Conservation (phyloP, 2,888 invertebrate genomes). For the Nymphalis polychloros region DNA sequence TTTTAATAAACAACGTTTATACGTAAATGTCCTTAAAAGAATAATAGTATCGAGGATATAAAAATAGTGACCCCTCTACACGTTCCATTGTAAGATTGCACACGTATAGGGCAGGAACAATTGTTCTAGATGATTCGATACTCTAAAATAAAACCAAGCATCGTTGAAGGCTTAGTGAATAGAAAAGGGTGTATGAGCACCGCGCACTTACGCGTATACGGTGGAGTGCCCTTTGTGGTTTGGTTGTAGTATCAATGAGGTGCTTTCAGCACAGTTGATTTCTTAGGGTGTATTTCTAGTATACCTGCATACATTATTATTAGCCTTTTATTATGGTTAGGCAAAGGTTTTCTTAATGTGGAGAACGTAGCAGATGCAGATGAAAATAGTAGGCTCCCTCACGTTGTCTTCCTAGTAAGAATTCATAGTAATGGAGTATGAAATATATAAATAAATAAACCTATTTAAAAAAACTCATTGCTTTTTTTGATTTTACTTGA, state of each 20-base stretch:
- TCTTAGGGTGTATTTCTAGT: neutral
- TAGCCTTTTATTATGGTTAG: neutral
- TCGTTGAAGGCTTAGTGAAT: conserved; percentile 4
- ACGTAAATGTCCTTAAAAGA: neutral
- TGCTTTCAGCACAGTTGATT: neutral
- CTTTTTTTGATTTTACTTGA: too few relatives aligned
- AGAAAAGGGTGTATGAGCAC: conserved; percentile 1
- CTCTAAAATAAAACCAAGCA: conserved; percentile 11
- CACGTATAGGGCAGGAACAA: conserved; percentile 15
- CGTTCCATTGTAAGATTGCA: conserved; percentile 12
- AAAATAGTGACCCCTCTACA: conserved; percentile 5
- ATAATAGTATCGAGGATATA: neutral
- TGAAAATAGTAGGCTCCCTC: too few relatives aligned
- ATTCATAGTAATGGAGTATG: too few relatives aligned
- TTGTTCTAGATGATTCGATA: conserved; percentile 20
- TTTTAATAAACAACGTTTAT: neutral
- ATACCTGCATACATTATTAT: too few relatives aligned
- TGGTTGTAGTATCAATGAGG: neutral
- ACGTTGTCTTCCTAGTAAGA: too few relatives aligned
- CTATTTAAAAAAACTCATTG: too few relatives aligned
- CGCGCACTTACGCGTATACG: conserved; percentile 1
- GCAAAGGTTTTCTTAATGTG: neutral
- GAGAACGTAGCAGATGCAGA: too few relatives aligned
- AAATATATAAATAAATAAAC: too few relatives aligned
- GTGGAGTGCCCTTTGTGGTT: conserved; percentile 11